Conservation (phyloP, 2,113 vertebrate genomes). For the Oncorhynchus clarkii region DNA sequence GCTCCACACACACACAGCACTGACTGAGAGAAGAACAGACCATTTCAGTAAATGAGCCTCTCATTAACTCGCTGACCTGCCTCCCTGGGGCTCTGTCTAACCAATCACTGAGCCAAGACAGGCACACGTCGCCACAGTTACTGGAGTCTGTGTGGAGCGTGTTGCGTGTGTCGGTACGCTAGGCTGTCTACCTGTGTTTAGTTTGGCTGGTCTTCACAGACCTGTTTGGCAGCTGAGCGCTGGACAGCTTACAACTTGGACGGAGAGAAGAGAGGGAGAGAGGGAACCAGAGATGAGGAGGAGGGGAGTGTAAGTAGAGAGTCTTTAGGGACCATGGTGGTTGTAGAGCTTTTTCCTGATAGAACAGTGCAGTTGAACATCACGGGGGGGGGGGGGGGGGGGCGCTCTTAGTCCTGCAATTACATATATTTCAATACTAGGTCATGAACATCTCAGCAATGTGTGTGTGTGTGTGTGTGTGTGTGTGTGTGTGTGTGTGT, state of each 20-base stretch:
- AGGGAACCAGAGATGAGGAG: constrained; percentile 64
- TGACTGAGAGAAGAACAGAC: constrained; percentile 56
- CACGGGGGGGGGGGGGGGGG: constrained; percentile 29
- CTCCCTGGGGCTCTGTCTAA: no score
- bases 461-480: constrained; percentile 15
- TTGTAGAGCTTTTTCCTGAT: background rate
- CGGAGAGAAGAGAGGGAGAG: constrained; percentile 32
- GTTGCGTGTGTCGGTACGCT: constrained; percentile 28
- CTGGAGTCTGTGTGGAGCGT: constrained; percentile 20
- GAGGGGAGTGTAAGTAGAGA: constrained; percentile 42
- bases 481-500: constrained; percentile 4
- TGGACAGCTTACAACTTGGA: constrained; percentile 85
- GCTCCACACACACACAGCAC: constrained; percentile 9
- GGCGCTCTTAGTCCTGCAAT: constrained; percentile 9
- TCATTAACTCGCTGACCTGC: constrained; percentile 55
- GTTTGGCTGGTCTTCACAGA: constrained; percentile 92
- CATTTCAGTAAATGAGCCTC: constrained; percentile 72
- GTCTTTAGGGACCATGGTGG: constrained; percentile 50
- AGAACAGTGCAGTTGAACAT: constrained; percentile 40
- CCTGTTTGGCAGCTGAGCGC: constrained; percentile 84
- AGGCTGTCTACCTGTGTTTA: constrained; percentile 91
- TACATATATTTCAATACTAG: background rate
- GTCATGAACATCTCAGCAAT: constrained; percentile 15
- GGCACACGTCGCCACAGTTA: background rate
- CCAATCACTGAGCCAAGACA: background rate